Conservation (phyloP, 2,888 invertebrate genomes). For the Monopis laevigella region DNA sequence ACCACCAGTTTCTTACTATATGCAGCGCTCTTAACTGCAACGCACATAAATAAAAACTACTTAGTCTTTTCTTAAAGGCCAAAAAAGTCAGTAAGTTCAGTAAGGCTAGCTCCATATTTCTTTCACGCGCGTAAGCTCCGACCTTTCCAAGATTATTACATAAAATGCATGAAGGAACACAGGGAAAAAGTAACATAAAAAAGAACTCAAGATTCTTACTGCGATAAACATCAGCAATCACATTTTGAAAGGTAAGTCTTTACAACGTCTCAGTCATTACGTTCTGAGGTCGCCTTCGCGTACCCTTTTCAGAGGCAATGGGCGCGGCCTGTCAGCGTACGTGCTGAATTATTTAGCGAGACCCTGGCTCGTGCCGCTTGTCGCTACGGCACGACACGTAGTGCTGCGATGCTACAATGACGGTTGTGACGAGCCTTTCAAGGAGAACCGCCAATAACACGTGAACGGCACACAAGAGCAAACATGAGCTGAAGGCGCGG, state of each 20-base stretch:
- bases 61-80: too few species aligned
- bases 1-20: too few species aligned
- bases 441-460: constrained; percentile 11
- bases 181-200: constrained; percentile 17
- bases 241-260: constrained; percentile 22
- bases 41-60: too few species aligned
- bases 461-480: neutral
- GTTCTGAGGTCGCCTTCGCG: constrained; percentile 26
- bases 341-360: constrained; percentile 48
- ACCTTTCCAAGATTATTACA: too few species aligned
- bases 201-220: constrained; percentile 21
- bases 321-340: constrained; percentile 32
- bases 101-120: too few species aligned
- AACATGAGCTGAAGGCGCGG: too few species aligned
- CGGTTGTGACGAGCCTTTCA: constrained; percentile 27
- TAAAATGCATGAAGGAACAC: too few species aligned
- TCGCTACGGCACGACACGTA: constrained; percentile 1
- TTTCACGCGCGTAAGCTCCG: too few species aligned
- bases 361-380: constrained; percentile 14
- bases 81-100: too few species aligned
- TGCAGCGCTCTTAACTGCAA: too few species aligned
- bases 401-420: constrained; percentile 20
- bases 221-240: constrained; percentile 22
- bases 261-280: constrained; percentile 28
- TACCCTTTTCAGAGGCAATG: constrained; percentile 43